Base-by-base conservation (phyloP, 2,888 invertebrate genomes). In the Apotomis capreana region DNA sequence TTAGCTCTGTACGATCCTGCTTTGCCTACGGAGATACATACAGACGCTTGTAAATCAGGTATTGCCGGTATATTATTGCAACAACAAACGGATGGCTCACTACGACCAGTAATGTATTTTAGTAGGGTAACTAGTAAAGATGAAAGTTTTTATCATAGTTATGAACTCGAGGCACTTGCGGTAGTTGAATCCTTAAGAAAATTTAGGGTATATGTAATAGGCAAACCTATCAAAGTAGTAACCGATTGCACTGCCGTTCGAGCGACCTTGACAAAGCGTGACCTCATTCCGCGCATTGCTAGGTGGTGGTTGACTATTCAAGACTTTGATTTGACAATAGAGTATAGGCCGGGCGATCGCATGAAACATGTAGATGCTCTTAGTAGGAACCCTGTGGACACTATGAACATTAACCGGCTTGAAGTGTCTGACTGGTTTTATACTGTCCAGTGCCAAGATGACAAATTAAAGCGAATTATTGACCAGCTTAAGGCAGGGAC, bases 231-330 rank as follows among this genome's bases (percentile, higher is more conserved):
- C 3, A 76, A 76, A 55, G 68, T 79, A 5, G 74, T 78, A 0
- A 80, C 78, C 0, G 86, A 85, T 68, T 86, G 84, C 72, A 75
- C 80, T 0, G 82, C 83, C 0, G 76, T 85, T 4, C 65, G 76
- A 2, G 73, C 75, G 6, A 82, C 81, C 0, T 54, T 83, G 51
- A 75, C 75, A 8, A 83, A 82, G 68, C 78, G 77, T n/a, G 78
- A 81, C n/a, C 44, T 80, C 3, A 74, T 78, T n/a, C 77, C 82
- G 0, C 76, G 80, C 59, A 80, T 85, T 13, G 82, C 84, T 5
- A 72, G 82, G 26, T 85, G 83, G 84, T 80, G 81, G 64, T 59
- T 85, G 10, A 61, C 75, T 12, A 74, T 84, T 0, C 79, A 84
- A 58, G 81, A 84, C 4, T 87, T 76, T 58, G 79, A 84, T 74